Evolutionary conservation across 2,888 invertebrate species (phyloP).

Genomic region (Lymantria dispar): DNA sequence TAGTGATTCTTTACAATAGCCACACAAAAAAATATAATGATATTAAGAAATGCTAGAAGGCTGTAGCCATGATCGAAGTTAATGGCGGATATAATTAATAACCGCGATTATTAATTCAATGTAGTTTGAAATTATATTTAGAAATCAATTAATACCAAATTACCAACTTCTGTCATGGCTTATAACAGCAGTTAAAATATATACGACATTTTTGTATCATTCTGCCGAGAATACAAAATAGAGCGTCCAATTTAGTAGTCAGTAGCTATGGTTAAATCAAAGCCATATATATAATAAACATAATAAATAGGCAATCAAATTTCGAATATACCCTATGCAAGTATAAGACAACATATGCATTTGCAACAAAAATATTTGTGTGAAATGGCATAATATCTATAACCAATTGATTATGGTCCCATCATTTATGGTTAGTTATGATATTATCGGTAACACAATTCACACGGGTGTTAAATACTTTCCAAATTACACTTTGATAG

Average conservation of each 20-base stretch:
- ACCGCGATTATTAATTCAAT: no score
- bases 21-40: background rate
- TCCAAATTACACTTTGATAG: conserved; percentile 1
- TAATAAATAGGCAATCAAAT: background rate
- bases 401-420: background rate
- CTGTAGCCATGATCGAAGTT: no score
- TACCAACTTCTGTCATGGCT: no score
- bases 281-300: background rate
- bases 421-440: background rate
- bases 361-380: background rate
- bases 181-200: no score
- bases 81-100: no score
- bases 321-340: background rate
- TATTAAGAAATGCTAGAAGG: no score
- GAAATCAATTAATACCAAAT: no score
- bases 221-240: background rate
- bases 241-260: background rate
- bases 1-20: background rate
- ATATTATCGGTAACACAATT: background rate
- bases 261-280: background rate
- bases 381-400: background rate
- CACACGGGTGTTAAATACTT: background rate
- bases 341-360: background rate
- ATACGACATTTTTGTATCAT: background rate
- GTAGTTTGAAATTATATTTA: no score